Percentiles rank a stretch among this genome's conserved stretches.
Conservation (phyloP, 2,888 invertebrate genomes). For the Liodrosophila aerea region DNA sequence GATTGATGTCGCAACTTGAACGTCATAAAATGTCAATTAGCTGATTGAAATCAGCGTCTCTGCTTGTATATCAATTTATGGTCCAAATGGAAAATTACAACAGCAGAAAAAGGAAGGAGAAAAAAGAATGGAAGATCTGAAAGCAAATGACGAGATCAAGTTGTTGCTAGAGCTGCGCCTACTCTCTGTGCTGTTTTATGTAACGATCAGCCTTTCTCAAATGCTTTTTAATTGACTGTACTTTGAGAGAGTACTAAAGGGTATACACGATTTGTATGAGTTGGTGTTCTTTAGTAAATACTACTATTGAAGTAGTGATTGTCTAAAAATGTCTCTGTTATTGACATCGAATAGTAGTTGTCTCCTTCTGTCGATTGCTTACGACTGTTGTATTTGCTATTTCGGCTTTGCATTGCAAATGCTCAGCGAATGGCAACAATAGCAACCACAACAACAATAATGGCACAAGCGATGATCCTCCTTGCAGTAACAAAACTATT, state of each 20-base stretch:
- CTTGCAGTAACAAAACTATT: not conserved
- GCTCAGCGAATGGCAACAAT: slow-evolving; percentile 14
- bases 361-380: too few species aligned
- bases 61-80: slow-evolving; percentile 69
- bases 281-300: too few species aligned
- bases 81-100: slow-evolving; percentile 26
- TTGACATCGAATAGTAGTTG: too few species aligned
- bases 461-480: slow-evolving; percentile 51
- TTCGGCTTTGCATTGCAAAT: slow-evolving; percentile 60
- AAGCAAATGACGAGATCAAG: slow-evolving; percentile 53
- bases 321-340: too few species aligned
- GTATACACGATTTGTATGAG: too few species aligned
- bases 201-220: slow-evolving; percentile 61
- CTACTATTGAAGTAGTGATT: too few species aligned
- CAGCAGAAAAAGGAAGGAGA: slow-evolving; percentile 12
- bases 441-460: slow-evolving; percentile 35
- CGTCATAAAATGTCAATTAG: slow-evolving; percentile 75
- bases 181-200: slow-evolving; percentile 64
- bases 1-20: slow-evolving; percentile 46
- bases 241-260: too few species aligned
- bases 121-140: slow-evolving; percentile 17
- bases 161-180: slow-evolving; percentile 40
- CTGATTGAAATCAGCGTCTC: slow-evolving; percentile 64
- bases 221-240: slow-evolving; percentile 16
- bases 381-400: too few species aligned